phyloP scores from a whole-genome alignment of 2,888 invertebrate species.

The Ectemnius lituratus region DNA sequence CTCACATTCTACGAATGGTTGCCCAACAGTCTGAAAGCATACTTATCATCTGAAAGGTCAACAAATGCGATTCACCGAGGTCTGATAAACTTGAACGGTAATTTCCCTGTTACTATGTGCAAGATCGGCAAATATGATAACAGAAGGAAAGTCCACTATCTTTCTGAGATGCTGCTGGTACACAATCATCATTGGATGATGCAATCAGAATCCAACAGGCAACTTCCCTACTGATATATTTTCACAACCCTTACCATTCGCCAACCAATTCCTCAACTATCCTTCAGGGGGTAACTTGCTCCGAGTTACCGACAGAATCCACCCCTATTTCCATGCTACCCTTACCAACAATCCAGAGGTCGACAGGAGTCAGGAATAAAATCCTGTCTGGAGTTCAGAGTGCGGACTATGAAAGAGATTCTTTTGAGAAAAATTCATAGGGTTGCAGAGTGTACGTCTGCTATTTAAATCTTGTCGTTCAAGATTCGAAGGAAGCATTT shows the following conservation, averaged over 20 bases:
- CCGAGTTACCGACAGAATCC: conserved; percentile 26
- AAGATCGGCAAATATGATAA: neutral
- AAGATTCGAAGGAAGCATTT: neutral
- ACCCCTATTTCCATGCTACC: conserved; percentile 8
- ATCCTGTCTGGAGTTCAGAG: too few relatives aligned
- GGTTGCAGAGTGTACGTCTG: neutral
- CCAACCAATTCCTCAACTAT: neutral
- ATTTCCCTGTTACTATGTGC: neutral
- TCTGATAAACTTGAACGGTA: neutral
- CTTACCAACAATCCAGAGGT: conserved; percentile 17
- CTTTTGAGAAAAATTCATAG: neutral
- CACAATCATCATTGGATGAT: neutral
- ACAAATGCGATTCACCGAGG: neutral
- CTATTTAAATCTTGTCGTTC: neutral
- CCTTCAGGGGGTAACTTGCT: neutral
- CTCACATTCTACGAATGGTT: too few relatives aligned
- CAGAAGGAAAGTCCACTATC: neutral
- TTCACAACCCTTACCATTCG: conserved; percentile 19
- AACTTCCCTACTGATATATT: neutral
- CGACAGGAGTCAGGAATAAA: neutral
- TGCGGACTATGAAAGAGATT: too few relatives aligned
- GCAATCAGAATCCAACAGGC: neutral
- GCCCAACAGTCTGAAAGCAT: too few relatives aligned
- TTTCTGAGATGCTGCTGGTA: neutral
- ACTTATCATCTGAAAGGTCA: neutral